Percentiles rank a stretch among this genome's conserved stretches.
Evolutionary conservation across 1,140 invertebrate species (phyloP).

Genomic region (Tribolium madens): DNA sequence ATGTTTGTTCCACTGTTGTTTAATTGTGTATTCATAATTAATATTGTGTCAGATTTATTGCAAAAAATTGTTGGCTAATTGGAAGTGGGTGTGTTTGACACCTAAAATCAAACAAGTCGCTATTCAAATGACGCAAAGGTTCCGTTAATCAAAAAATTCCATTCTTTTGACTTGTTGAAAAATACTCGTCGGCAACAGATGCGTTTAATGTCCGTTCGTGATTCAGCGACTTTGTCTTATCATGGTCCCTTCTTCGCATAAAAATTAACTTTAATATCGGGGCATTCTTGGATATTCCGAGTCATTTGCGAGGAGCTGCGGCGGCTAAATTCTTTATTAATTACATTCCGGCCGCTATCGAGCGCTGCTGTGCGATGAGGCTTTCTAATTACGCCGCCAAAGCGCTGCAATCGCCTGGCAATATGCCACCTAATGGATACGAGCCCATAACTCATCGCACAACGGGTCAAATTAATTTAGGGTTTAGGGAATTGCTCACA

Average conservation of each 20-base stretch:
- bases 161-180: neutral
- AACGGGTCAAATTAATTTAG: slow-evolving; percentile 63
- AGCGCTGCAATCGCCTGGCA: slow-evolving; percentile 61
- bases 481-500: slow-evolving; percentile 54
- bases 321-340: slow-evolving; percentile 62
- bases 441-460: slow-evolving; percentile 60
- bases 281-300: slow-evolving; percentile 48
- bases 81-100: neutral
- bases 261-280: slow-evolving; percentile 52
- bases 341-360: slow-evolving; percentile 57
- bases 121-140: neutral
- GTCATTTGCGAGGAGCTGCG: slow-evolving; percentile 45
- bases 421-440: slow-evolving; percentile 63
- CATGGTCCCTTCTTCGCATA: slow-evolving; percentile 24
- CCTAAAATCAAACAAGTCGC: neutral
- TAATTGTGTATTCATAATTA: too few species aligned
- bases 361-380: slow-evolving; percentile 49
- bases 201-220: neutral
- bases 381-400: slow-evolving; percentile 62
- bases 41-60: too few species aligned
- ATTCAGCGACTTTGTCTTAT: slow-evolving; percentile 11
- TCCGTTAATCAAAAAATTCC: neutral
- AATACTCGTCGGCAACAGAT: slow-evolving; percentile 2
- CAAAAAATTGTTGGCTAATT: neutral
- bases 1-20: too few species aligned